Conservation (phyloP, 2,113 vertebrate species). For the Acanthisitta chloris region DNA sequence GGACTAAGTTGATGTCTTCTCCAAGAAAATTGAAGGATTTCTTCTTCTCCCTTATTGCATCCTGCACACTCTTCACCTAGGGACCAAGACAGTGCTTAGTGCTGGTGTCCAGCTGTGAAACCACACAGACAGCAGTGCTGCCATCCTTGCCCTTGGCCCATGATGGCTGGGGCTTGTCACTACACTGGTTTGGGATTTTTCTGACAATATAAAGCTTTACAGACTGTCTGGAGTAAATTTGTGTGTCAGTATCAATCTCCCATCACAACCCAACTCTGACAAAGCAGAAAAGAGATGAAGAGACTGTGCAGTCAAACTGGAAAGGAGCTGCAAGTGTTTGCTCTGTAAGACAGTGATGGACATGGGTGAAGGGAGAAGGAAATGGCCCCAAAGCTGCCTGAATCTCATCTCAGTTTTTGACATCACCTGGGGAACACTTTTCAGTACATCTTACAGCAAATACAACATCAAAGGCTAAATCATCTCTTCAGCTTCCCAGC, state of each 20-base stretch:
- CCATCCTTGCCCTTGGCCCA: neutral
- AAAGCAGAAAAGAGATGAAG: neutral
- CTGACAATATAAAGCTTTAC: neutral
- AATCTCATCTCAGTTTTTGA: neutral
- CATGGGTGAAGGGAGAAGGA: neutral
- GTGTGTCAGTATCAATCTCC: neutral
- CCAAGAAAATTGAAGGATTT: slow-evolving; percentile 91
- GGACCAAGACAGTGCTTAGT: neutral
- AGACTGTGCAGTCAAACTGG: neutral
- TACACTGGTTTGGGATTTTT: neutral
- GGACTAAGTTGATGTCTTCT: slow-evolving; percentile 87
- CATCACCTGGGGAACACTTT: neutral
- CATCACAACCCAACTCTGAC: neutral
- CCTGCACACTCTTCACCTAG: slow-evolving; percentile 96
- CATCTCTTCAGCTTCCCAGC: neutral
- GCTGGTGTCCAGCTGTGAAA: neutral
- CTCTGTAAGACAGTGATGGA: rapidly evolving
- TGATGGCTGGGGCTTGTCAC: neutral
- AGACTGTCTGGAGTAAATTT: neutral
- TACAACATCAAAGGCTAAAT: neutral
- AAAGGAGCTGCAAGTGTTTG: neutral
- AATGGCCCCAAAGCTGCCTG: neutral
- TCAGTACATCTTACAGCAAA: neutral
- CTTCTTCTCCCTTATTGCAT: slow-evolving; percentile 92
- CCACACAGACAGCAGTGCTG: neutral